Evolutionary conservation across 2,888 invertebrate genomes (phyloP), one percentile per base, ranked within the genome.

Genomic region (Himalopsyche kuldschensis): DNA sequence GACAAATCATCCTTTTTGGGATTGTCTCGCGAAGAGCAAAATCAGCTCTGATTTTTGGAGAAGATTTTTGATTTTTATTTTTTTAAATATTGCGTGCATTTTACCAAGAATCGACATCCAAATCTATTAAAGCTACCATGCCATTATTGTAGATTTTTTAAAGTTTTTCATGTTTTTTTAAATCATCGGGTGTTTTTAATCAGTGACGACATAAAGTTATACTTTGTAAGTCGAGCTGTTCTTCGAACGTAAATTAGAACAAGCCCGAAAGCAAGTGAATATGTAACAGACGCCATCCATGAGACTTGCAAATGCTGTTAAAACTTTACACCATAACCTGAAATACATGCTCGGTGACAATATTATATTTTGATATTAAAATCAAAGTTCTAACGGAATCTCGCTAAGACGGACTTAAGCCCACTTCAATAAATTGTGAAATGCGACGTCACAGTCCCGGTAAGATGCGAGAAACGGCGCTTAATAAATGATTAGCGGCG

Each of bases 401-500:
- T 69, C 69, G 69, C 24, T 69, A 27, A 69, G 69, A 69, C 69
- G 69, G 69, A 69, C 69, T 69, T 69, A 69, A 69, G 69, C 69
- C 69, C 69, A 69, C 69, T 69, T 69, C 69, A 69, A 69, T 69
- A 69, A 69, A 69, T 69, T 69, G 69, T 69, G 30, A 69, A 69
- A 69, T 11, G 69, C 30, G 69, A 30, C 69, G n/a, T 32, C 76
- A 24, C 48, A 76, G 77, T 48, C 20, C 17, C 80, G 6, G 32
- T 35, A 32, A 79, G 79, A 79, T 15, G 79, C 79, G 79, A 79
- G 80, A 80, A 48, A 80, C 48, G 55, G 27, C 46, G 83, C 81
- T 84, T 79, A 81, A 79, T 79, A 84, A 41, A 55, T 79, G 84
- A 84, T 84, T 84, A 84, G 79, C 76, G 75, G 75, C 79, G 30